Base-by-base conservation (phyloP, 2,113 vertebrate species). In the Sisor rabdophorus region DNA sequence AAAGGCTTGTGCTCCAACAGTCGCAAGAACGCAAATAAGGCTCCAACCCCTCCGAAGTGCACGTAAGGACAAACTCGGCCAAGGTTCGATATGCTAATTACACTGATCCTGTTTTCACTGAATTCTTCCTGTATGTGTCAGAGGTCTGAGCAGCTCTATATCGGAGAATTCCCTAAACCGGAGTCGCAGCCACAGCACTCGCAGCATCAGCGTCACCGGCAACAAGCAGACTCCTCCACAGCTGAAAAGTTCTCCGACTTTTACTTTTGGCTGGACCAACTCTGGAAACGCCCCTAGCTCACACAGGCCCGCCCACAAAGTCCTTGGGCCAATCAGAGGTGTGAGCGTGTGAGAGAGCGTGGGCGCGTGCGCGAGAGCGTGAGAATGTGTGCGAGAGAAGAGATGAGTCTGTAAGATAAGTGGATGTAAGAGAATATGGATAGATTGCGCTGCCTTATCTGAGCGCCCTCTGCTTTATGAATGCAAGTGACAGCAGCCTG, bases 221-320 rank as follows among this genome's bases (percentile, higher is more conserved):
- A 92, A 90, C 86, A 93, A 93, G 83, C 96, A 94, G 28, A 93
- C 90, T 22, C 93, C 91, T 0, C 92, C 93, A 0, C 94, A 86
- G 86, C 88, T 93, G 85, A 92, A 88, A 87, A 91, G 79, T 83
- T 95, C 96, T 10, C 92, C 94, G 67, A 96, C 94, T 89, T 94
- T 96, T 80, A 93, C 94, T 61, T 94, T 94, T 3, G 90, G 93
- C 80, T 93, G 91, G 89, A 80, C 56, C 61, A 74, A 75, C 50
- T 61, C 71, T 15, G 44, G 36, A 77, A 81, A 82, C 86, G 70
- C 80, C 88, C 6, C 73, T 64, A 85, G 87, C 54, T 85, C 90
- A 73, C 90, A 76, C 67, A 91, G 85, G 59, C 75, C 81, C 17
- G 78, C 61, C 79, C 76, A 88, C 80, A 84, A 88, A 80, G 79